Evolutionary conservation across 53 echinoderm and acorn worm species (phyloP).

Genomic region (Zoroaster sp.): DNA sequence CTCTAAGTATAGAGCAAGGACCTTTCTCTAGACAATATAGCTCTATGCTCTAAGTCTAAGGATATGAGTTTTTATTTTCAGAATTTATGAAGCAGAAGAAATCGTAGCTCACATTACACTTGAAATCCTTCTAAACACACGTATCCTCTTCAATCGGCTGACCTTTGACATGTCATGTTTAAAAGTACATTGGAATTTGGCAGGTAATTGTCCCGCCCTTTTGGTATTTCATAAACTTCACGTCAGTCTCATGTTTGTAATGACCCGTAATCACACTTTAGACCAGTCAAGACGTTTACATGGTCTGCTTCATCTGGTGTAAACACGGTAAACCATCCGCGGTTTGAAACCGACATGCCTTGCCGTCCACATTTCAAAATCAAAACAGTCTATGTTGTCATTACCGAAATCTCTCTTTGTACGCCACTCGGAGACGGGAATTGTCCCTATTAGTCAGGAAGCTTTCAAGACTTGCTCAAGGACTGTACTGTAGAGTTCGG

Average conservation of each 20-base stretch:
- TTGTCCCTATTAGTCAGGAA: background rate
- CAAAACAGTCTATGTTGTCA: slow-evolving; percentile 2
- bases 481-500: slow-evolving; percentile 1
- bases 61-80: too few species aligned
- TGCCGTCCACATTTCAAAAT: background rate
- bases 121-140: too few species aligned
- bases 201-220: background rate
- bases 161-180: background rate
- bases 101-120: background rate
- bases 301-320: background rate
- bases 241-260: background rate
- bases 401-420: background rate
- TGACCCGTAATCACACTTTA: background rate
- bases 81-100: background rate
- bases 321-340: background rate
- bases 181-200: background rate
- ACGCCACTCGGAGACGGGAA: background rate
- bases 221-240: background rate
- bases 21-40: too few species aligned
- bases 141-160: background rate
- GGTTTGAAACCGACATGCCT: background rate
- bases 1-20: too few species aligned
- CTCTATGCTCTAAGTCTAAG: too few species aligned
- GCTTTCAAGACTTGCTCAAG: background rate
- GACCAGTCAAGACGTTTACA: background rate